Conservation (phyloP, 2,797 vertebrate species). For the Lepilemur ruficaudatus region DNA sequence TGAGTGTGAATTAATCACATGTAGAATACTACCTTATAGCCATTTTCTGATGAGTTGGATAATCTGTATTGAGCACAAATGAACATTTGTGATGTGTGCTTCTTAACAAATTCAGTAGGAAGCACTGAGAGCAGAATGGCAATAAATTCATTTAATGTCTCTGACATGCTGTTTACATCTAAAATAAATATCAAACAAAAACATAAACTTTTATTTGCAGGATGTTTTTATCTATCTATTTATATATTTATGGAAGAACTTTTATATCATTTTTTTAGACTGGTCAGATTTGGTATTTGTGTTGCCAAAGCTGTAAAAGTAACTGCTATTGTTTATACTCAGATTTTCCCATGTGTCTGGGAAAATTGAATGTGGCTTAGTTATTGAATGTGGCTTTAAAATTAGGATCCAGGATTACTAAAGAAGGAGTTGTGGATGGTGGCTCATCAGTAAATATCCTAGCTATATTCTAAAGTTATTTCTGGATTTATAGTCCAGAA, state of each 20-base stretch:
- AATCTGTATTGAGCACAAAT: background rate
- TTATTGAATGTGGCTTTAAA: background rate
- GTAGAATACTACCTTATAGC: background rate
- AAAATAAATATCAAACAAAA: background rate
- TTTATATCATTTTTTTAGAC: background rate
- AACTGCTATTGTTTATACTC: background rate
- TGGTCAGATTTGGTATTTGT: background rate
- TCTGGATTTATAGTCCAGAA: conserved; percentile 13
- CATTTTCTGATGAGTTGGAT: background rate
- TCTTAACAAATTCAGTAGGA: background rate
- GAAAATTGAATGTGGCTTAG: background rate
- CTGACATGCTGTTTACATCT: background rate
- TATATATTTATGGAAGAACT: background rate
- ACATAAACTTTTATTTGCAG: background rate
- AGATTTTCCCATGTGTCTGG: background rate
- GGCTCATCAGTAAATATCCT: background rate
- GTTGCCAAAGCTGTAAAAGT: background rate
- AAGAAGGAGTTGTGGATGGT: background rate
- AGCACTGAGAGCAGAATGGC: background rate
- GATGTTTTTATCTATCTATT: background rate
- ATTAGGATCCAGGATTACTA: background rate
- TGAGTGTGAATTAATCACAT: background rate
- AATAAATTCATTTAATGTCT: background rate
- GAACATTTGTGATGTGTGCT: background rate
- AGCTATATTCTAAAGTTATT: background rate